Conservation (phyloP, 2,113 vertebrate genomes). For the Nycticorax nycticorax region DNA sequence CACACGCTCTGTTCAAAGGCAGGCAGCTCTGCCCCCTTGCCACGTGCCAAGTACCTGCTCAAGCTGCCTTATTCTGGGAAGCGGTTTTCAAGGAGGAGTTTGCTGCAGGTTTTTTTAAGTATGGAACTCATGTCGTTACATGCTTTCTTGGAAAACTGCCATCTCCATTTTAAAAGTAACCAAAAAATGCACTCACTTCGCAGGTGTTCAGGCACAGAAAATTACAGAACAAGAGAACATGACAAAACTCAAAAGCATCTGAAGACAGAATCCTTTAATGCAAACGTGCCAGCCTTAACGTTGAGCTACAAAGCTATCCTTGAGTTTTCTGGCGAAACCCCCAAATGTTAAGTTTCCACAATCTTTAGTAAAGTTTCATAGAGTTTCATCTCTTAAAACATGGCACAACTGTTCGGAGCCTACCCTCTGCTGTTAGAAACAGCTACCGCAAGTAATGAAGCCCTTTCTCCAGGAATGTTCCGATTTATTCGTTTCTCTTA, state of each 20-base stretch:
- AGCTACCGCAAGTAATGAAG: neutral
- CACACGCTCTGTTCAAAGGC: neutral
- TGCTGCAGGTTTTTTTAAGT: neutral
- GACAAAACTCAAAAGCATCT: neutral
- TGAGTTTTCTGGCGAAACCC: neutral
- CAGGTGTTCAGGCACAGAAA: neutral
- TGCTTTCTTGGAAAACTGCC: neutral
- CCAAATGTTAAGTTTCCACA: neutral
- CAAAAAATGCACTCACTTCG: neutral
- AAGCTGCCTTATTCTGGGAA: neutral
- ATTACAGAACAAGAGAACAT: neutral
- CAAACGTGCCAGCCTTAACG: neutral
- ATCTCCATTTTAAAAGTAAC: neutral
- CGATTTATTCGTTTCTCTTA: neutral
- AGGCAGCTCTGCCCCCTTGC: neutral
- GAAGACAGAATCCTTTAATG: neutral
- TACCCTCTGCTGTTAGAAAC: neutral
- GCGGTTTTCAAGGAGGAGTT: neutral
- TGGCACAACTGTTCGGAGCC: neutral
- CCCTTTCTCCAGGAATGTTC: neutral
- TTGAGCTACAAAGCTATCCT: neutral
- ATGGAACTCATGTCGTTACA: neutral
- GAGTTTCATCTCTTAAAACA: neutral
- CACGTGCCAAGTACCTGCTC: neutral
- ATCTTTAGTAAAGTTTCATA: neutral